Conservation (phyloP, 2,797 vertebrate species). For the Halcyon chelicuti region DNA sequence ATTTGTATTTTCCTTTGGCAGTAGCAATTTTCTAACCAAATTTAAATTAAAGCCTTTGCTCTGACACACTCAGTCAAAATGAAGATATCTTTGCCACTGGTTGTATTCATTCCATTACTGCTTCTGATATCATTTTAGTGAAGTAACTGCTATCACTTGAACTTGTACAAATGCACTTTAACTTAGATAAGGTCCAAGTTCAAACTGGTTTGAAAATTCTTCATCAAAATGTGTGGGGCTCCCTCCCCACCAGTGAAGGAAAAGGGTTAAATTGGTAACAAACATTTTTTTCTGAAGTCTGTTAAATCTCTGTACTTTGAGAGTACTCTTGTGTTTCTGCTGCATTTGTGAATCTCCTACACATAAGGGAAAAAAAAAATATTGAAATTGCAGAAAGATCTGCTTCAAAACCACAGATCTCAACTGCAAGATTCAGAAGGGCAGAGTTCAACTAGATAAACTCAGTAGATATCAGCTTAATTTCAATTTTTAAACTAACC, state of each 20-base stretch:
- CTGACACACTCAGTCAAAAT: background rate
- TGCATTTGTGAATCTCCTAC: background rate
- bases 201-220: background rate
- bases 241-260: background rate
- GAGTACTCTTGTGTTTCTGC: background rate
- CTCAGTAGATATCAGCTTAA: background rate
- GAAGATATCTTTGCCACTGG: background rate
- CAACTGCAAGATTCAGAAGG: background rate
- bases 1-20: background rate
- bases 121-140: background rate
- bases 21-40: background rate
- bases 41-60: background rate
- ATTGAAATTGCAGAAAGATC: fast-evolving
- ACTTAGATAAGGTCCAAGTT: background rate
- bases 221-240: background rate
- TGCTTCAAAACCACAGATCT: background rate
- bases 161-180: background rate
- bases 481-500: background rate
- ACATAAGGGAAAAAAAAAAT: background rate
- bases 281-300: background rate
- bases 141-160: background rate
- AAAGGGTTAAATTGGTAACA: background rate
- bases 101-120: background rate
- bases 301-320: background rate
- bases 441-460: background rate